Evolutionary conservation across 1,140 invertebrate genomes (phyloP).

Genomic region (Leptinotarsa lineolata): DNA sequence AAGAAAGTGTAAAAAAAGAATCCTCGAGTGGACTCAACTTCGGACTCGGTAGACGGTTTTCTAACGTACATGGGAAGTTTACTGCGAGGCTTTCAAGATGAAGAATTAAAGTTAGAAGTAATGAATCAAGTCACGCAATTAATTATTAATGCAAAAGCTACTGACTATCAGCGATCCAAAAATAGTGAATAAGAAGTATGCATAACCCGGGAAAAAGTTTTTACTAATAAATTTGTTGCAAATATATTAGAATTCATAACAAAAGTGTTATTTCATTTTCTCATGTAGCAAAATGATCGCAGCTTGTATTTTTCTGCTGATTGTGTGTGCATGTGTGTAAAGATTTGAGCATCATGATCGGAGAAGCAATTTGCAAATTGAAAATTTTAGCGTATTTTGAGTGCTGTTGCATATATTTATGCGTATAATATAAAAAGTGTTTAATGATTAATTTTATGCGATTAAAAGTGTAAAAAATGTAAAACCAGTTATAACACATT

Average conservation of each 20-base stretch:
- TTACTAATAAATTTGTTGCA: too few relatives aligned
- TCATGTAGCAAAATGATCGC: too few relatives aligned
- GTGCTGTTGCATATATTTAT: not conserved
- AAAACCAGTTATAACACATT: not conserved
- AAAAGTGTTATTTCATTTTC: too few relatives aligned
- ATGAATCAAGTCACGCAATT: conserved; percentile 4
- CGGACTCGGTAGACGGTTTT: not conserved
- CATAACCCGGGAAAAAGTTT: too few relatives aligned
- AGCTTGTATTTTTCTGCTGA: too few relatives aligned
- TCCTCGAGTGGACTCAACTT: not conserved
- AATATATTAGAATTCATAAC: too few relatives aligned
- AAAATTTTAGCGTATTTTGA: not conserved
- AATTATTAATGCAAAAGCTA: not conserved
- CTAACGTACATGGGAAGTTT: not conserved
- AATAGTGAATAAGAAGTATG: not conserved
- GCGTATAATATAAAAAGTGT: not conserved
- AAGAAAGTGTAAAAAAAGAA: not conserved
- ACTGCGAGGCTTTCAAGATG: conserved; percentile 6
- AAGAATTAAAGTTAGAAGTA: not conserved
- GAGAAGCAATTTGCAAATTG: not conserved
- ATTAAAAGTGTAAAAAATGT: not conserved
- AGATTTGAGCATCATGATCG: too few relatives aligned
- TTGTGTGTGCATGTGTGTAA: too few relatives aligned
- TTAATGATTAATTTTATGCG: not conserved
- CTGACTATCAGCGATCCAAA: not conserved